Evolutionary conservation across 2,797 vertebrate species (phyloP).

Genomic region (Crocodylus rhombifer): DNA sequence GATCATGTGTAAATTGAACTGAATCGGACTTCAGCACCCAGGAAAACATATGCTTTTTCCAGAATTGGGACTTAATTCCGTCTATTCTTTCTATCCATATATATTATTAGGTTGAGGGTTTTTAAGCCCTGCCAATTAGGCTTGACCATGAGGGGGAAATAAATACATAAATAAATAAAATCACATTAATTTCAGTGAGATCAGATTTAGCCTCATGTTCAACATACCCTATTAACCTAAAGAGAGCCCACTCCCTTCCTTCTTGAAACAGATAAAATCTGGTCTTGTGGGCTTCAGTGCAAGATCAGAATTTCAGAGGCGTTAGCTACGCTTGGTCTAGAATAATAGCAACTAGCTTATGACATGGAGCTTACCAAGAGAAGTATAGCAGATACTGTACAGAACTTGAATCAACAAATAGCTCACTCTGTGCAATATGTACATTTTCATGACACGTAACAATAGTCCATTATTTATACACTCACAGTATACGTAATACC

Average conservation of each 20-base stretch:
- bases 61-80: not conserved
- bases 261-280: not conserved
- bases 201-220: not conserved
- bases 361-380: not conserved
- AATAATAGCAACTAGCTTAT: not conserved
- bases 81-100: not conserved
- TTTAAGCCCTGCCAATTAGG: not conserved
- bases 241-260: not conserved
- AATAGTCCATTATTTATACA: not conserved
- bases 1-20: not conserved
- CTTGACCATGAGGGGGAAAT: too few species aligned
- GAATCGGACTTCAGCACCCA: not conserved
- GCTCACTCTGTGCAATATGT: constrained; percentile 45
- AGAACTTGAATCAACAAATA: not conserved
- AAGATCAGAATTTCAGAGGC: rapidly evolving
- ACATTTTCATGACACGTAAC: not conserved
- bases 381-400: not conserved
- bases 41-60: not conserved
- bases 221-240: not conserved
- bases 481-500: not conserved
- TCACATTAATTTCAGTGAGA: not conserved
- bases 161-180: not conserved
- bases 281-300: rapidly evolving
- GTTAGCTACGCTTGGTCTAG: not conserved
- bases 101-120: not conserved